Evolutionary conservation across 2,888 invertebrate species (phyloP).

Genomic region (Mesorhabditis spiculigera): DNA sequence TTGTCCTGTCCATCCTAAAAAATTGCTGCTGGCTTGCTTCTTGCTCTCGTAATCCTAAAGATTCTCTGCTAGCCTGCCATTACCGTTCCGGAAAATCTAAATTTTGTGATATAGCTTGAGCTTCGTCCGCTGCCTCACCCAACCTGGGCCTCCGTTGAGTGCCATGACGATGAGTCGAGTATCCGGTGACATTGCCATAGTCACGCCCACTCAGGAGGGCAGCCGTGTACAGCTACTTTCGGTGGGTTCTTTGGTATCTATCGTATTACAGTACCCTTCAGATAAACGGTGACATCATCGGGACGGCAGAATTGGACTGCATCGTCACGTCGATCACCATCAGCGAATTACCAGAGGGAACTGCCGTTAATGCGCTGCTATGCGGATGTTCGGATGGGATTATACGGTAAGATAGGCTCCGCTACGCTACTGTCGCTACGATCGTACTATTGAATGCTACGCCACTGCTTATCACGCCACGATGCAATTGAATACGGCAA

Average conservation of each 20-base stretch:
- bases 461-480: too few species aligned
- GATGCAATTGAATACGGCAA: too few species aligned
- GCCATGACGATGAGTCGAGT: constrained; percentile 2
- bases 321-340: not conserved
- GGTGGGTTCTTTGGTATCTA: not conserved
- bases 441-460: too few species aligned
- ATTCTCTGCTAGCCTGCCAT: too few species aligned
- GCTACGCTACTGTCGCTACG: too few species aligned
- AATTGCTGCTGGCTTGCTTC: too few species aligned
- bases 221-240: not conserved
- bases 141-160: not conserved
- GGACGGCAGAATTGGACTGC: not conserved
- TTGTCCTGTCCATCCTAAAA: too few species aligned
- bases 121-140: not conserved
- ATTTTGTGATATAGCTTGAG: not conserved
- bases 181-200: constrained; percentile 1
- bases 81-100: too few species aligned
- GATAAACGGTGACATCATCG: not conserved
- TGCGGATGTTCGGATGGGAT: constrained; percentile 6
- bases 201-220: not conserved
- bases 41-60: too few species aligned
- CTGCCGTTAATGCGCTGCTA: not conserved
- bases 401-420: not conserved
- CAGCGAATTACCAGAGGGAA: not conserved
- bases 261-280: not conserved